Base-by-base conservation (phyloP, 2,888 invertebrate genomes). In the Pristionchus mayeri region DNA sequence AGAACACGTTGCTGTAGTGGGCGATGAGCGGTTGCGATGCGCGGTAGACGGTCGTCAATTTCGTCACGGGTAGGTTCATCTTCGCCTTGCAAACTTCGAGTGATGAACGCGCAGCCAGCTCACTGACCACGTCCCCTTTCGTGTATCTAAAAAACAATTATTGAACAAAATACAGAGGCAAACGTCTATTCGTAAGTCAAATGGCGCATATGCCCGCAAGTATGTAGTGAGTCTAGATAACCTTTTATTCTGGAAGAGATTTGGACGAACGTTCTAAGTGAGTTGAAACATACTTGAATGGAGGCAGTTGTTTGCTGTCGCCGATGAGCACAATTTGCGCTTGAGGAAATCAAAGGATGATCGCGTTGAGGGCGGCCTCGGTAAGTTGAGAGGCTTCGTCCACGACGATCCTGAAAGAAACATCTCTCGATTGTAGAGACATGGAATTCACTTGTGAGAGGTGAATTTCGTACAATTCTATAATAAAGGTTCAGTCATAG, bases 291-390 rank as follows among this genome's bases (percentile, higher is more conserved):
- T n/a, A 67, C 67, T 27, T 67, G 44, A 78, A 78, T 0, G 76
- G 76, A 7, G 76, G 76, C 50, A 78, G 27, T 30, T 78, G 76
- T 30, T 50, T 78, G 27, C 13, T 18, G 24, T 78, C 76, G 16
- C 76, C 76, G 30, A 78, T 78, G 13, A 78, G 50, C 50, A 78
- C 76, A 30, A 78, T 78, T 30, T 78, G 76, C 4, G 76, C 76
- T 9, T 50, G 27, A 3, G 76, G 76, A 27, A 78, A 78, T 48
- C n/a, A 48, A n/a, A 50, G 76, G 21, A 50, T 50, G 21, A 78
- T 30, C 3, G 50, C 27, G 50, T 48, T 78, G 21, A 78, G 50
- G 18, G 76, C 50, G 4, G 76, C 0, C 21, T 78, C 76, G 7
- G 76, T 78, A 1, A 78, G 34, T 30, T 78, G 76, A 0, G 76